These are phyloP conservation scores for Brienomyrus brachyistius DNA, from an alignment of 2,113 vertebrate genomes.

Conservation along the genomic window DNA sequence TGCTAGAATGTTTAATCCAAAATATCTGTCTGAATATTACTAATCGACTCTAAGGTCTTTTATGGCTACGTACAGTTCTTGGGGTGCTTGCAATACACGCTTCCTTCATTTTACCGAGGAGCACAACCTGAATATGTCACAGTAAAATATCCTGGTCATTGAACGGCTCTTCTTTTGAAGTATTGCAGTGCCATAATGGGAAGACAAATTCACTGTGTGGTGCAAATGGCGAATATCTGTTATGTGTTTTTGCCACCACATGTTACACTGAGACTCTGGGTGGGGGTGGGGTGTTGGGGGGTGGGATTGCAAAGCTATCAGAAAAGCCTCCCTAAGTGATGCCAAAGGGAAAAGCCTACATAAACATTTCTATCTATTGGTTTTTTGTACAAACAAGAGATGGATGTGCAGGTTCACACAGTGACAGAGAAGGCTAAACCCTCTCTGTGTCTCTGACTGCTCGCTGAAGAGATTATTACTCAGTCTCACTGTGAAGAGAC, in stretches of 20 bases:
- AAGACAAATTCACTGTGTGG: background rate
- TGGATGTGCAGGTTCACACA: background rate
- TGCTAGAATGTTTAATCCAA: background rate
- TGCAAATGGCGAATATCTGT: background rate
- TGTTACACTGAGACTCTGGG: background rate
- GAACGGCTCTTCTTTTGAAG: background rate
- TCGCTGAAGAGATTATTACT: conserved; percentile 4
- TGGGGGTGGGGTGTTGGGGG: background rate
- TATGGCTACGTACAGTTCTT: background rate
- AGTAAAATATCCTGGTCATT: background rate
- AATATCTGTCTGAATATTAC: background rate
- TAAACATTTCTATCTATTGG: conserved; percentile 7
- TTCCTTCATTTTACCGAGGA: background rate
- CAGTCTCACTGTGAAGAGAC: background rate
- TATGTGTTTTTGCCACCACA: background rate
- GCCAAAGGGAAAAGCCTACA: background rate
- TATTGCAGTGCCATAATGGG: background rate
- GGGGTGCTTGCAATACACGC: background rate
- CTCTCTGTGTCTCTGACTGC: background rate
- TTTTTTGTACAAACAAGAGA: background rate
- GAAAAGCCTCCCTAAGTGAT: background rate
- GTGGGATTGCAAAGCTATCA: background rate
- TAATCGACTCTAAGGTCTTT: background rate
- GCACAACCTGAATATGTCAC: background rate
- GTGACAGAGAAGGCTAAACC: conserved; percentile 15